Base-by-base conservation (phyloP, 2,888 invertebrate species). In the Drosophila antonietae region DNA sequence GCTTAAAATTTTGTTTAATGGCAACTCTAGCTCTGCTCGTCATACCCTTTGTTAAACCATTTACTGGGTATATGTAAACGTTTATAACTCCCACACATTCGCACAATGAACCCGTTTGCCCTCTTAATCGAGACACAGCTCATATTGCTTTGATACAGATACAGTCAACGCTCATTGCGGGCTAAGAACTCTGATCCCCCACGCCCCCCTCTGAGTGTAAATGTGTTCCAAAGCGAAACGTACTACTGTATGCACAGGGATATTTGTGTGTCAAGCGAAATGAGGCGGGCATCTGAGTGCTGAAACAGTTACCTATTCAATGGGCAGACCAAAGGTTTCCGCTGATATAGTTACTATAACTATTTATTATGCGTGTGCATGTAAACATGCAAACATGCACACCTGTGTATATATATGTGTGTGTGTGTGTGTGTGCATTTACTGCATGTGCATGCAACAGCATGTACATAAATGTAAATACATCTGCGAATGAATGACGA, bases 221-320 rank as follows among this genome's bases (percentile, higher is more conserved):
- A 23, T 37, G 57, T 65, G 44, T 71, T 23, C 23, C 73, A 75
- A 62, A 76, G 71, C 60, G 70, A 65, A 67, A 65, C 64, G 59
- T 57, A 52, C 58, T 46, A 41, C n/a, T 51, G 47, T 70, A 14
- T 62, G 37, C 44, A 23, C 49, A 39, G 44, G 49, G 53, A 46
- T 75, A 70, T 63, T 74, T 72, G 64, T 78, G 69, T 69, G 78
- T 67, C 71, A 80, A 61, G 67, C 76, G 68, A 76, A 80, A 76
- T 80, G 73, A 80, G 67, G 71, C 68, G 71, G 47, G 43, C 46
- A 51, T 65, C 63, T 57, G 61, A 62, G 53, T 63, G 53, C 65
- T 69, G 55, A 69, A 73, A 51, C 49, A 75, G 81, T 77, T 81
- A 73, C 68, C 86, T 75, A 80, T 86, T 88, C 88, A 86, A 81